These are phyloP conservation scores for Zosterops lateralis DNA, from an alignment of 2,113 vertebrate species.

Conservation along the genomic window DNA sequence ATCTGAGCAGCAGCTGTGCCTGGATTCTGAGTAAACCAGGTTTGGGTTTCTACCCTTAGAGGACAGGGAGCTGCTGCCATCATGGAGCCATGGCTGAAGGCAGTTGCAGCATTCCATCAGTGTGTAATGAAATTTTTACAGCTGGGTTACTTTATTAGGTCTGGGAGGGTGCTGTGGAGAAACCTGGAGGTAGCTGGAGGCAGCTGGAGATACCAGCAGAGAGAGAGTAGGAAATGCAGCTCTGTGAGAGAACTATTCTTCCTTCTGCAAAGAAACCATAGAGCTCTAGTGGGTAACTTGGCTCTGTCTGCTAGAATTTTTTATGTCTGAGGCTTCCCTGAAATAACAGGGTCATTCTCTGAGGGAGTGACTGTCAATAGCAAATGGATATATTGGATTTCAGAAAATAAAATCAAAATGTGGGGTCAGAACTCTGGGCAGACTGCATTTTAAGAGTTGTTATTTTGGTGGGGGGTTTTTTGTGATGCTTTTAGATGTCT, in stretches of 20 bases:
- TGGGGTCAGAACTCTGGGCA: neutral
- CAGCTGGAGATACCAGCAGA: neutral
- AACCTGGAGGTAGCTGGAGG: neutral
- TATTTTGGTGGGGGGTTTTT: neutral
- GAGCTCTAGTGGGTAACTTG: neutral
- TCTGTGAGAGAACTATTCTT: neutral
- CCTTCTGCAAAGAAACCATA: neutral
- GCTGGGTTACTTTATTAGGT: neutral
- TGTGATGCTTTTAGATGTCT: neutral
- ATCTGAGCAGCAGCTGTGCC: neutral
- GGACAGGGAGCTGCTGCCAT: neutral
- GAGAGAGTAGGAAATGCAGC: neutral
- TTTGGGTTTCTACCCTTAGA: neutral
- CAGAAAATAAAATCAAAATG: conserved; percentile 3
- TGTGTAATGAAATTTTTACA: neutral
- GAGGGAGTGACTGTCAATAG: neutral
- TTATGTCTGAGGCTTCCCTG: neutral
- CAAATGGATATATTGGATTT: neutral
- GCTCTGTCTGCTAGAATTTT: neutral
- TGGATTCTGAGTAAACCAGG: neutral
- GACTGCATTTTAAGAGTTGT: neutral
- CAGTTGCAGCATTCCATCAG: neutral
- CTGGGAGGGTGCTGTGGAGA: neutral
- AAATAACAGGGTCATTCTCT: neutral
- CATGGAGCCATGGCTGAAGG: neutral